Percentiles rank a stretch among this genome's conserved stretches.
phyloP scores from a whole-genome alignment of 1,140 invertebrate species.

The Physella acuta region DNA sequence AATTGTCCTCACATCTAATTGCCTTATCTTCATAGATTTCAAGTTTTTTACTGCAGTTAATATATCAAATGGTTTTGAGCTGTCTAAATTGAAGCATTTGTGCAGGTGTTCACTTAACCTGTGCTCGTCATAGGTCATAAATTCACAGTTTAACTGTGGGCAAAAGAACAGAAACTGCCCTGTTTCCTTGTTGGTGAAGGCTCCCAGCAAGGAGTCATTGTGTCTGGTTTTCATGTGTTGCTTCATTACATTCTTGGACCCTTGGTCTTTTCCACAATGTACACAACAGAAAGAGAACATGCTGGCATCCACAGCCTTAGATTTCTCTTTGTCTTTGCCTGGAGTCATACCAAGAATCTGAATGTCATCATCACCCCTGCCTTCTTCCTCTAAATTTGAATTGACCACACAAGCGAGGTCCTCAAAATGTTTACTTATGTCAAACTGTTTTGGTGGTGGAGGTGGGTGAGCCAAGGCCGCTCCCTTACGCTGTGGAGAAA shows the following conservation, averaged over 20 bases:
- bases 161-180: conserved; percentile 20
- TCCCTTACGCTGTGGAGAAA: too few relatives aligned
- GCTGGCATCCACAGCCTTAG: conserved; percentile 16
- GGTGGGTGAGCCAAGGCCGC: neutral
- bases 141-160: conserved; percentile 20
- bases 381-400: conserved; percentile 3
- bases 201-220: conserved; percentile 18
- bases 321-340: conserved; percentile 11
- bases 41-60: conserved; percentile 18
- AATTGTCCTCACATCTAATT: conserved; percentile 10
- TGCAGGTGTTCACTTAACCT: conserved; percentile 16
- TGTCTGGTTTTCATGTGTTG: conserved; percentile 22
- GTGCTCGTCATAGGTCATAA: conserved; percentile 24
- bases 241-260: conserved; percentile 20
- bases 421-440: conserved; percentile 23
- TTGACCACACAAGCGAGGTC: conserved; percentile 20
- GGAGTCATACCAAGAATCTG: conserved; percentile 22
- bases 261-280: conserved; percentile 25
- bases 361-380: conserved; percentile 11
- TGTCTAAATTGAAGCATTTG: conserved; percentile 14
- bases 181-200: conserved; percentile 20
- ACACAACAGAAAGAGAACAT: conserved; percentile 25
- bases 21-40: conserved; percentile 21
- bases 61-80: conserved; percentile 18
- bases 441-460: conserved; percentile 5